These are phyloP conservation scores for Pristiophorus japonicus DNA, from an alignment of 2,113 vertebrate species.

Conservation along the genomic window DNA sequence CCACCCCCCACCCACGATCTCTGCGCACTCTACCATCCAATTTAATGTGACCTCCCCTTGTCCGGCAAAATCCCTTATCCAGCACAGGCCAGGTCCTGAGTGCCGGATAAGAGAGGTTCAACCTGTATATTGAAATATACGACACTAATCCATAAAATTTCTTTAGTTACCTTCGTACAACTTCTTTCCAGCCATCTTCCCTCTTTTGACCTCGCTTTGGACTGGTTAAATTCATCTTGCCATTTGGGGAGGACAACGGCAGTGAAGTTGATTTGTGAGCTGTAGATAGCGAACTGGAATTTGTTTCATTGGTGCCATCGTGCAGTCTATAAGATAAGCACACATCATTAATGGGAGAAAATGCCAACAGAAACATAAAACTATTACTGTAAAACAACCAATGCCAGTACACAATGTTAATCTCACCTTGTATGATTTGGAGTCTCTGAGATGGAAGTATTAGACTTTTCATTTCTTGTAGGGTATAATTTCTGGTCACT, in stretches of 20 bases:
- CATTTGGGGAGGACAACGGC: constrained; percentile 79
- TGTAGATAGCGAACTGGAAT: constrained; percentile 68
- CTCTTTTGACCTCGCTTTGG: constrained; percentile 93
- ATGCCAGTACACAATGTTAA: neutral
- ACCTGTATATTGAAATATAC: neutral
- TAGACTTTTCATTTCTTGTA: constrained; percentile 76
- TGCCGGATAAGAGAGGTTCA: too few relatives aligned
- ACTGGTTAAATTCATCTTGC: constrained; percentile 89
- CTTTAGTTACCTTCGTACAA: constrained; percentile 76
- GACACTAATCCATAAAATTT: neutral
- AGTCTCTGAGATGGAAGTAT: constrained; percentile 75
- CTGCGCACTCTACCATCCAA: too few relatives aligned
- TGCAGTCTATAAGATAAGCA: constrained; percentile 62
- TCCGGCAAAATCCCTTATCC: too few relatives aligned
- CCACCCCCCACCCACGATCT: too few relatives aligned
- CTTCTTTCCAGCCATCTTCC: constrained; percentile 99
- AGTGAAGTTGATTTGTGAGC: constrained; percentile 81
- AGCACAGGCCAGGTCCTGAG: too few relatives aligned
- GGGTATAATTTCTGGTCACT: constrained; percentile 71
- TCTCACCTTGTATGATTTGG: constrained; percentile 59
- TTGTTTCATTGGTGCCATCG: constrained; percentile 67
- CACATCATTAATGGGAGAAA: neutral
- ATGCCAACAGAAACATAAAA: neutral
- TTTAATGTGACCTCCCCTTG: too few relatives aligned
- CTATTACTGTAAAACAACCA: neutral